Conservation (phyloP, 1,140 invertebrate genomes). For the Bombus turneri region DNA sequence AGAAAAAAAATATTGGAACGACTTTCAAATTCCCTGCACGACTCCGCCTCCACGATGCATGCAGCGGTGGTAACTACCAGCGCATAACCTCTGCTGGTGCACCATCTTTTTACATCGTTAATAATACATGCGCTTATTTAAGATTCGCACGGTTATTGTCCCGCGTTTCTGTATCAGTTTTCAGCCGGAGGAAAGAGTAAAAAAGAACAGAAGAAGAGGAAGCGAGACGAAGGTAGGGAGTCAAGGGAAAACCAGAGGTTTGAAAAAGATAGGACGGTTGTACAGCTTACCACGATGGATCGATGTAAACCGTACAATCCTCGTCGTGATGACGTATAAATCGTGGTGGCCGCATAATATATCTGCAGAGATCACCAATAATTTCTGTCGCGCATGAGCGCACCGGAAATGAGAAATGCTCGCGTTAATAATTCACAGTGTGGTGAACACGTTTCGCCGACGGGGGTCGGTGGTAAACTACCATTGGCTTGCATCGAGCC, state of each 20-base stretch:
- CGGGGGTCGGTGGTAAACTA: conserved; percentile 18
- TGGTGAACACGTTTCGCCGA: conserved; percentile 33
- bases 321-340: conserved; percentile 38
- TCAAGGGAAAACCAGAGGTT: no score
- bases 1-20: not conserved
- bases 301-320: conserved; percentile 21
- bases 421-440: conserved; percentile 53
- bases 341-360: conserved; percentile 44
- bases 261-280: not conserved
- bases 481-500: not conserved
- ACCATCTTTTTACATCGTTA: conserved; percentile 8
- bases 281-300: conserved; percentile 7
- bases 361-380: conserved; percentile 47
- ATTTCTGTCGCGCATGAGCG: conserved; percentile 46
- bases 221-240: not conserved
- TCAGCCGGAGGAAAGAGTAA: not conserved
- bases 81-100: not conserved
- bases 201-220: no score
- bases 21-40: conserved; percentile 10
- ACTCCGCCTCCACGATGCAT: not conserved
- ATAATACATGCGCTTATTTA: conserved; percentile 30
- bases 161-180: not conserved
- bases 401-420: conserved; percentile 48
- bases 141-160: conserved; percentile 16
- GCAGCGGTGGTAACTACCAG: not conserved